A percentile compares a stretch with the other conserved stretches of the same genome.
Conservation (phyloP, 2,888 invertebrate genomes). For the Ypsolopha scabrella region DNA sequence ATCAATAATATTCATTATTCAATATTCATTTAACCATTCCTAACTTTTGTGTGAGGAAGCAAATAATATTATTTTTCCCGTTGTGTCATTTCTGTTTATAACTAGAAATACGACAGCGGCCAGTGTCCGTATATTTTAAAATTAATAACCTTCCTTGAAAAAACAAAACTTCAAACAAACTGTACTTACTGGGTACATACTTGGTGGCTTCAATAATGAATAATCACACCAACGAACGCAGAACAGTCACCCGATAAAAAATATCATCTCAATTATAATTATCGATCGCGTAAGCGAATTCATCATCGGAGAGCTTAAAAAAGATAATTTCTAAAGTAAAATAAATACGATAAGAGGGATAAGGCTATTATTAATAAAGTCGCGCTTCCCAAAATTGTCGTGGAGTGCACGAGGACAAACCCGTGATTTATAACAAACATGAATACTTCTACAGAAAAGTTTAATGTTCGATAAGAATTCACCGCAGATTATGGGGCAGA, state of each 20-base stretch:
- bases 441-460: slow-evolving; percentile 47
- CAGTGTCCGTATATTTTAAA: no score
- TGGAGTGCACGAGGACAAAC: slow-evolving; percentile 31
- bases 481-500: slow-evolving; percentile 24
- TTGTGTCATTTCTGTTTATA: no score
- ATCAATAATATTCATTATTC: no score
- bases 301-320: slow-evolving; percentile 22
- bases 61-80: no score
- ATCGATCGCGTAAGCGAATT: slow-evolving; percentile 40
- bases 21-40: no score
- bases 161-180: no score
- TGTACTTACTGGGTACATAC: no score
- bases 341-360: slow-evolving; percentile 46
- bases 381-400: slow-evolving; percentile 49
- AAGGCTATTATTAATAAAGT: slow-evolving; percentile 57
- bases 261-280: slow-evolving; percentile 36
- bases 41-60: no score
- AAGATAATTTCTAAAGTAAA: slow-evolving; percentile 47
- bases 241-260: slow-evolving; percentile 15
- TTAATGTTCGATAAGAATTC: slow-evolving; percentile 23
- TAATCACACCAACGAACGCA: neutral
- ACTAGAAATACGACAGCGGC: no score
- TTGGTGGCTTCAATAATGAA: neutral
- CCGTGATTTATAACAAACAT: slow-evolving; percentile 41
- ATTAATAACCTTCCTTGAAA: no score